These are phyloP conservation scores for Barypeithes pellucidus DNA, from an alignment of 2,888 invertebrate species.

Conservation along the genomic window DNA sequence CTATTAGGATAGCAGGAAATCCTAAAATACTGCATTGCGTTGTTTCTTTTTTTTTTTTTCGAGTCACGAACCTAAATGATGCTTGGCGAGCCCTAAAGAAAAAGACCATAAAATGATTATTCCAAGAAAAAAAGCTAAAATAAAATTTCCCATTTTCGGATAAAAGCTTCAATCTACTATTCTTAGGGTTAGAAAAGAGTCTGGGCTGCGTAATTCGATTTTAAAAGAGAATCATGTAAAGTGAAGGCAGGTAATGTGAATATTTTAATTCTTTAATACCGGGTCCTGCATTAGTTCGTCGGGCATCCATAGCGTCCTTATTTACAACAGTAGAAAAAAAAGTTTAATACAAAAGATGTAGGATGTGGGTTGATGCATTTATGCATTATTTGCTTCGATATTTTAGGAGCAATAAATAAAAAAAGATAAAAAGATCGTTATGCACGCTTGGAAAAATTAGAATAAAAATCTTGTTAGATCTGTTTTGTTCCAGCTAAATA, in stretches of 20 bases:
- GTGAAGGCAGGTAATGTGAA: not conserved
- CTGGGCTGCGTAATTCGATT: not conserved
- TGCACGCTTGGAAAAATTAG: no score
- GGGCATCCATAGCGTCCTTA: no score
- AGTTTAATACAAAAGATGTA: no score
- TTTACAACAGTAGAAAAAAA: no score
- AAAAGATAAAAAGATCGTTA: no score
- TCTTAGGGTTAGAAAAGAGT: not conserved
- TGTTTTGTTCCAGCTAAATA: no score
- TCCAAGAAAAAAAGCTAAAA: constrained; percentile 9
- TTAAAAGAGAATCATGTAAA: not conserved
- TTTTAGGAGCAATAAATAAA: no score
- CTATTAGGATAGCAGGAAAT: not conserved
- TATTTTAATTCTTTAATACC: not conserved
- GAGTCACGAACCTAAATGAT: constrained; percentile 18
- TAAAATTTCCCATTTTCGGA: not conserved
- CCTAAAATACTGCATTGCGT: constrained; percentile 17
- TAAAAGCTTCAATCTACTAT: not conserved
- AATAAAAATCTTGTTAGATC: no score
- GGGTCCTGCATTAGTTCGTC: no score
- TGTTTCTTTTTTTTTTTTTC: constrained; percentile 15
- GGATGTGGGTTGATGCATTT: no score
- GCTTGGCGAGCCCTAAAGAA: constrained; percentile 9
- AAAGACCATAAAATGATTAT: constrained; percentile 17
- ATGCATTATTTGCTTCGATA: no score